phyloP scores from a whole-genome alignment of 2,888 invertebrate species.

The Heliconius erato region DNA sequence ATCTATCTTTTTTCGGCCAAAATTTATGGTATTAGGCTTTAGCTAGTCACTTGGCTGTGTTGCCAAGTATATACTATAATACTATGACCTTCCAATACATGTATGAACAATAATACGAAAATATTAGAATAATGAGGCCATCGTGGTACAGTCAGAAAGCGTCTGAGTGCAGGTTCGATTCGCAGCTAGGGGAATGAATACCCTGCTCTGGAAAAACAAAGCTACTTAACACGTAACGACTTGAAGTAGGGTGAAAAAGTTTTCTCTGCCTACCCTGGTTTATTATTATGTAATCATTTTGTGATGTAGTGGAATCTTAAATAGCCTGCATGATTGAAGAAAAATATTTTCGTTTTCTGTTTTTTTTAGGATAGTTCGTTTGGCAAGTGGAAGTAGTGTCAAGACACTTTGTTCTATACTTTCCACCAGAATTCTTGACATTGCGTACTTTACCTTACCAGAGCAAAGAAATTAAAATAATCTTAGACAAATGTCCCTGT shows the following conservation, averaged over 20 bases:
- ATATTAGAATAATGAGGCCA: not conserved
- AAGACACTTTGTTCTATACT: too few species aligned
- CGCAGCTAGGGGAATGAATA: not conserved
- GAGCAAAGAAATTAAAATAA: not conserved
- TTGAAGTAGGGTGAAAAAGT: not conserved
- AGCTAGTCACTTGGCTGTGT: constrained; percentile 19
- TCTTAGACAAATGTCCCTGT: not conserved
- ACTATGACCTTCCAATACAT: not conserved
- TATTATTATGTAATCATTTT: not conserved
- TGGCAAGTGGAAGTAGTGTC: too few species aligned
- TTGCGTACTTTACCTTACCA: not conserved
- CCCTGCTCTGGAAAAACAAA: too few species aligned
- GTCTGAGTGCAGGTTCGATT: not conserved
- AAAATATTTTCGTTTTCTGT: too few species aligned
- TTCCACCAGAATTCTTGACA: too few species aligned
- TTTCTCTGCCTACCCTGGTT: too few species aligned
- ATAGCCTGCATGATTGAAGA: too few species aligned
- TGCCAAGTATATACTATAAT: constrained; percentile 20
- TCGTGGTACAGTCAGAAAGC: not conserved
- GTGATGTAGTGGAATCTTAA: not conserved
- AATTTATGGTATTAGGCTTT: constrained; percentile 20
- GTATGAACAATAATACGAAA: not conserved
- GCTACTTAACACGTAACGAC: too few species aligned
- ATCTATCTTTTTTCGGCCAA: constrained; percentile 19
- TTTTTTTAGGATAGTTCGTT: too few species aligned